Evolutionary conservation across 1,140 invertebrate species (phyloP).

Genomic region (Listronotus oregonensis): DNA sequence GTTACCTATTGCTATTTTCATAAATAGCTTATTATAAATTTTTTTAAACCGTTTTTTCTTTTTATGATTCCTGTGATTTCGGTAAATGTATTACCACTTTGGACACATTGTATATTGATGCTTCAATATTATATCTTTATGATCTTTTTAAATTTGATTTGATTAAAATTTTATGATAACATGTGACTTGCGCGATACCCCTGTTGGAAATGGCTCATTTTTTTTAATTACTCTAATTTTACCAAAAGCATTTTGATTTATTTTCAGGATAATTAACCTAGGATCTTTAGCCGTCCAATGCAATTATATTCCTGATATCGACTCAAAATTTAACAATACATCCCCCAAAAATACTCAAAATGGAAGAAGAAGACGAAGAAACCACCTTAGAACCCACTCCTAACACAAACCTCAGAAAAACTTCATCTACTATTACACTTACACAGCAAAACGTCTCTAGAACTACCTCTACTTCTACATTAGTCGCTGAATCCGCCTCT

Average conservation of each 20-base stretch:
- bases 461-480: conserved; percentile 44
- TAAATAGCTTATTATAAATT: no score
- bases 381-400: conserved; percentile 31
- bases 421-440: conserved; percentile 50
- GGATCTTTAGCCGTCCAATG: background rate
- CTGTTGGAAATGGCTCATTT: conserved; percentile 10
- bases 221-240: background rate
- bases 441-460: conserved; percentile 47
- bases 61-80: no score
- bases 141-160: no score
- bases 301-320: conserved; percentile 23
- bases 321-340: conserved; percentile 15
- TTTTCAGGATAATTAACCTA: background rate
- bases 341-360: conserved; percentile 46
- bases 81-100: no score
- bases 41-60: no score
- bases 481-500: conserved; percentile 24
- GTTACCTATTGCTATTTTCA: no score
- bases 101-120: no score
- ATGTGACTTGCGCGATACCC: no score
- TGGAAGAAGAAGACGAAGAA: conserved; percentile 65
- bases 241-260: background rate
- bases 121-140: no score
- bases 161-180: no score
- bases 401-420: conserved; percentile 42